Conservation (phyloP, 1,140 invertebrate genomes). For the Apis cerana region DNA sequence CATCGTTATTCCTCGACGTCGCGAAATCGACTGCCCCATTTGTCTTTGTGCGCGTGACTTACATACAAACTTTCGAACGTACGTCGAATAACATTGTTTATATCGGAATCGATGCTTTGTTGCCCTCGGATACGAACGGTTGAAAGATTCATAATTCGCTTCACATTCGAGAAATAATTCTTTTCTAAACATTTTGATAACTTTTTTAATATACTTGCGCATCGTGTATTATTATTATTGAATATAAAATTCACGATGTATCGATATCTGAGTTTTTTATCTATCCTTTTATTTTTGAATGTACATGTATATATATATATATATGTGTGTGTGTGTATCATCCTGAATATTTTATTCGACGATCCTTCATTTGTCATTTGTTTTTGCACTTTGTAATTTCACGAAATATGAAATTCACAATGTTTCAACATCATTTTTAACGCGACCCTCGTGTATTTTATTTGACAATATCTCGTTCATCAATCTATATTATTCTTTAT, state of each 20-base stretch:
- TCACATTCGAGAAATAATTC: neutral
- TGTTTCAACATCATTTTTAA: neutral
- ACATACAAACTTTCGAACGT: constrained; percentile 2
- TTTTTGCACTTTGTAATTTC: neutral
- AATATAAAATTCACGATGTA: too few relatives aligned
- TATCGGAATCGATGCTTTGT: neutral
- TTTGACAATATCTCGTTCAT: too few relatives aligned
- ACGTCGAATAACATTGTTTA: constrained; percentile 15
- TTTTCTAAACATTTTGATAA: too few relatives aligned
- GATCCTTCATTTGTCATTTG: neutral
- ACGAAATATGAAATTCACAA: neutral
- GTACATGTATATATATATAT: too few relatives aligned
- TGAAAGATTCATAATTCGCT: neutral
- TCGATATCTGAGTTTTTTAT: too few relatives aligned
- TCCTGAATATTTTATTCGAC: too few relatives aligned
- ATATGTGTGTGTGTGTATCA: too few relatives aligned
- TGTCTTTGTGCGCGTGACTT: constrained; percentile 11
- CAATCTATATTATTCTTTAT: too few relatives aligned
- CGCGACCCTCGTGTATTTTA: too few relatives aligned
- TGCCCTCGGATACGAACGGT: neutral
- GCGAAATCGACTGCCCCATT: neutral
- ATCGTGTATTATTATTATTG: too few relatives aligned
- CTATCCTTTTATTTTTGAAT: too few relatives aligned
- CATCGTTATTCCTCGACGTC: neutral
- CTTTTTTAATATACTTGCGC: too few relatives aligned